phyloP scores from a whole-genome alignment of 1,140 invertebrate genomes.

The Papilio polytes region DNA sequence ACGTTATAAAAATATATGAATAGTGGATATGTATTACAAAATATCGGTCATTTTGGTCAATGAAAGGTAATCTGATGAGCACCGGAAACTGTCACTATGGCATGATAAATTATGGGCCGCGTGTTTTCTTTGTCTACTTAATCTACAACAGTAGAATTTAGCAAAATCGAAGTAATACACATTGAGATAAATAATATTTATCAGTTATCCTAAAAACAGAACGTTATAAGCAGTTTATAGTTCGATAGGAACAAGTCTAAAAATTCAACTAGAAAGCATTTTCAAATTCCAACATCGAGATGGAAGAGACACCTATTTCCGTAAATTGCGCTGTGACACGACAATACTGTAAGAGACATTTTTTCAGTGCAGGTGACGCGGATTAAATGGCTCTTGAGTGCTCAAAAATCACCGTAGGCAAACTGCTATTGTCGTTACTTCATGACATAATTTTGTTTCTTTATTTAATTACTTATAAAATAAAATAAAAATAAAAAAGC shows the following conservation, averaged over 20 bases:
- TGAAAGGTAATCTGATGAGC: constrained; percentile 3
- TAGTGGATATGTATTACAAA: background rate
- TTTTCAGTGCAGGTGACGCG: constrained; percentile 31
- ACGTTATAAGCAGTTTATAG: background rate
- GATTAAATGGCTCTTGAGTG: constrained; percentile 38
- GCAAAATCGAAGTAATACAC: too few relatives aligned
- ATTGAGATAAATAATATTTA: background rate
- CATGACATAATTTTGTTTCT: too few relatives aligned
- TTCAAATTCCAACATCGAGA: constrained; percentile 16
- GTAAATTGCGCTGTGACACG: constrained; percentile 37
- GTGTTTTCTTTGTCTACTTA: background rate
- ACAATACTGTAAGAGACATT: constrained; percentile 36
- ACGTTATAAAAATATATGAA: background rate
- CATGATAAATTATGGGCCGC: background rate
- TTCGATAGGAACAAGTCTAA: background rate
- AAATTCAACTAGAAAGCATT: constrained; percentile 13
- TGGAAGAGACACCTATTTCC: constrained; percentile 39
- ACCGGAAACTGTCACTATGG: background rate
- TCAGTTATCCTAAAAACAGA: background rate
- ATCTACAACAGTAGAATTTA: background rate
- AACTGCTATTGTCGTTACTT: too few relatives aligned
- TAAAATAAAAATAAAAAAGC: too few relatives aligned
- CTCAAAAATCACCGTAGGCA: constrained; percentile 36
- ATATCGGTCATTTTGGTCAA: background rate
- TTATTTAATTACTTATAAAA: too few relatives aligned